phyloP scores from a whole-genome alignment of 2,797 vertebrate genomes.

The Lacerta bilineata region DNA sequence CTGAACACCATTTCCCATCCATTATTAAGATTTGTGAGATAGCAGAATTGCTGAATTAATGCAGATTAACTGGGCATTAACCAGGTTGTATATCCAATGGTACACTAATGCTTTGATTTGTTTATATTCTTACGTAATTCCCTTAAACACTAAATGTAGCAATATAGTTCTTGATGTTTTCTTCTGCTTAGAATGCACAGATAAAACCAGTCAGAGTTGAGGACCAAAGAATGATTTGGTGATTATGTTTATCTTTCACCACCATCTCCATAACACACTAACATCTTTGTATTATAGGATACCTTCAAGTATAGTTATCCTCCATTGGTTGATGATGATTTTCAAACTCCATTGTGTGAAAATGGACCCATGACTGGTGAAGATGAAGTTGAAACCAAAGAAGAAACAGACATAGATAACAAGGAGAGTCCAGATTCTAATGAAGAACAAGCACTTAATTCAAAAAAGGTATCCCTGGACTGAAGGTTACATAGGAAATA shows the following conservation, averaged over 20 bases:
- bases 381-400: constrained; percentile 92
- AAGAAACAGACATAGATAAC: constrained; percentile 85
- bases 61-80: neutral
- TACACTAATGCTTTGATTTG: neutral
- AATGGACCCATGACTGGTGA: constrained; percentile 93
- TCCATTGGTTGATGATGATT: constrained; percentile 96
- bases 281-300: constrained; percentile 83
- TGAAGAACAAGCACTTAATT: constrained; percentile 85
- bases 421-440: constrained; percentile 88
- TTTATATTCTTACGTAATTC: neutral
- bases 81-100: neutral
- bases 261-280: neutral
- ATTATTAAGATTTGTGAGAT: neutral
- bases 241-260: neutral
- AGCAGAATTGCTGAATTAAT: neutral
- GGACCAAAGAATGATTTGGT: neutral
- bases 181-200: constrained; percentile 44
- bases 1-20: neutral
- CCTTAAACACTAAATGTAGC: neutral
- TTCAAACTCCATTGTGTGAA: constrained; percentile 94
- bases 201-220: constrained; percentile 20
- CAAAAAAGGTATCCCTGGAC: constrained; percentile 89
- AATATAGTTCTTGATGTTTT: neutral
- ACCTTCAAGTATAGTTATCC: constrained; percentile 96
- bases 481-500: constrained; percentile 15